Base-by-base conservation (phyloP, 2,797 vertebrate species). In the Spinus pinus region DNA sequence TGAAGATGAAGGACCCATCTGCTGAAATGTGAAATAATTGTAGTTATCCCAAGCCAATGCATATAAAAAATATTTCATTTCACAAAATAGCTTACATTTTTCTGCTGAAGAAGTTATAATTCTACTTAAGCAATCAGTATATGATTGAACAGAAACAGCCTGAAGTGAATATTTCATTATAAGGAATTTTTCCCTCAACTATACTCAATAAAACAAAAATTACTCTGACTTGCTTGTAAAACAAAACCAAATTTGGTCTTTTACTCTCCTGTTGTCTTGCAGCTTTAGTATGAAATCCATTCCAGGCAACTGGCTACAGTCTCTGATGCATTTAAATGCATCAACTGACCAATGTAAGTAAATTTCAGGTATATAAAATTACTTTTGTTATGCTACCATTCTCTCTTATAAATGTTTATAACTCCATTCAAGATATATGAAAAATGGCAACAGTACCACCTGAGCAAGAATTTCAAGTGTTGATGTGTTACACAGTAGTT, bases 341-440 rank as follows among this genome's bases (percentile, higher is more conserved):
- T 86, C 80, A 83, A 51, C 56, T 91, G 71, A 73, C 41, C 61
- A 95, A 35, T 71, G 56, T 92, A 95, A 97, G 89, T 70, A 75
- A 79, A 96, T 90, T 91, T 92, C 21, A 74, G 73, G 50, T 79
- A 94, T 73, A 50, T 62, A 82, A 95, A 93, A 66, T 89, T 91
- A 65, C 6, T 72, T 85, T 53, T 81, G 4, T 81, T 77, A 33
- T 19, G 18, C 35, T 91, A 51, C 7, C 90, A 21, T 89, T 90
- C 77, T 93, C 41, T 88, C 35, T 47, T 71, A 39, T 57, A 41
- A 69, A 80, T 44, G 30, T 88, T 94, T 84, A 20, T 46, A 91
- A 81, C 12, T 50, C 44, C 33, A 58, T 79, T 57, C 81, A 46
- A 54, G 42, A 42, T 37, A 25, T n/a, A 61, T n/a, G 37, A 81